Base-by-base conservation (phyloP, 2,113 vertebrate genomes). In the Noturus placidus region DNA sequence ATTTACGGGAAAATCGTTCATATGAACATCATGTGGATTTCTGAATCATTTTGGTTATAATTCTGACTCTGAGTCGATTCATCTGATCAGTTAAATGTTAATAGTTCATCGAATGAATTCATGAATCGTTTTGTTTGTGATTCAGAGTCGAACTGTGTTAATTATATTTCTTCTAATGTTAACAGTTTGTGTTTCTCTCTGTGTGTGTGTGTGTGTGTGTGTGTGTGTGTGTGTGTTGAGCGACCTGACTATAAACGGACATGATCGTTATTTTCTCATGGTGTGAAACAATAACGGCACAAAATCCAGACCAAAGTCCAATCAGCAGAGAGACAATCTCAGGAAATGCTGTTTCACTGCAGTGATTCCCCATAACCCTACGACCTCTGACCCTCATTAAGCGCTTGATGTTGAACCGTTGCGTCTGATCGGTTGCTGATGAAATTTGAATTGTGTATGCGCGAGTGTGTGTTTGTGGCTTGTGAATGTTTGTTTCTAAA, bases 231-330 rank as follows among this genome's bases (percentile, higher is more conserved):
- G 54, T 9, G 30, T 33, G 72, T 76, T 0, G 38, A 42, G 14
- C 2, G 4, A 50, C 42, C 72, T 76, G 72, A 76, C 22, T 35
- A 38, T 20, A 10, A 11, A 63, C 10, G 4, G 57, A 59, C 19
- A 14, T 30, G 14, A 27, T 59, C 19, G 13, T 86, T 65, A 27
- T 56, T 22, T 80, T 57, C 14, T 72, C 13, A 3, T 17, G 13
- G 9, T 79, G 72, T 52, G 84, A 27, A 91, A 82, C 33, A 27
- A 81, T 59, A 61, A 63, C 76, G 85, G 83, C 84, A 80, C 85
- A 87, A 80, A 76, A 89, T 87, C 87, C 79, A 89, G 88, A 91
- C 89, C 89, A 91, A 90, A 92, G 89, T 87, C 70, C 76, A 87
- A 85, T 85, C 59, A 89, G 86, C 86, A 80, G 87, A 87, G 88